Evolutionary conservation across 1,140 invertebrate species (phyloP), one percentile per base, ranked within the genome.

Genomic region (Cotesia vestalis): DNA sequence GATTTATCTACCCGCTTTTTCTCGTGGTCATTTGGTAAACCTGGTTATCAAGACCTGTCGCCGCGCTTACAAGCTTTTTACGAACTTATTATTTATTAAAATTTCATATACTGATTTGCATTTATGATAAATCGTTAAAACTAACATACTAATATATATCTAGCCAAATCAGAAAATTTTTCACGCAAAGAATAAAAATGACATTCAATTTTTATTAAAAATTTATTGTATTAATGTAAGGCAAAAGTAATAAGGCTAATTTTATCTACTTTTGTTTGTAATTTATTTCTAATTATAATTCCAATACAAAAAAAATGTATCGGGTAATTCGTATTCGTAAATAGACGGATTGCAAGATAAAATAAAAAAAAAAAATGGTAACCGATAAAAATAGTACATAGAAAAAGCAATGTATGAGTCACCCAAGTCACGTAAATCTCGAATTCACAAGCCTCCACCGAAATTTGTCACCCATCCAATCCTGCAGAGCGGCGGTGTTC

Each of bases 351-450:
- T 20, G 27, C 17, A 20, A 46, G 51, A 57, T 52, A 57, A 52
- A 68, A 53, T 60, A 20, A 52, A 57, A 52, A 57, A 52, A 68
- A 52, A 57, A 52, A 68, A 52, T n/a, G 51, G 9, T 12, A 35
- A 60, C 35, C 55, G 20, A 64, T 51, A 66, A 35, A 53, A 51
- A n/a, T 35, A 35, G 14, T 17, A 71, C 20, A 14, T 11, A 46
- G 40, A 46, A 46, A 27, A 11, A 59, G 14, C 59, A 38, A 35
- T 63, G 62, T 53, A 61, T 66, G 4, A 46, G 35, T 59, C 61
- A 74, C 14, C 68, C 73, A 34, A 57, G 73, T 74, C 73, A 74
- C 73, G 73, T 74, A 74, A 70, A 59, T 74, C 68, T 63, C 73
- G 70, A 74, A 74, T 70, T 74, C 73, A 66, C 72, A 51, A 53